Evolutionary conservation across 1,140 invertebrate species (phyloP).

Genomic region (Saxidomus purpurata): DNA sequence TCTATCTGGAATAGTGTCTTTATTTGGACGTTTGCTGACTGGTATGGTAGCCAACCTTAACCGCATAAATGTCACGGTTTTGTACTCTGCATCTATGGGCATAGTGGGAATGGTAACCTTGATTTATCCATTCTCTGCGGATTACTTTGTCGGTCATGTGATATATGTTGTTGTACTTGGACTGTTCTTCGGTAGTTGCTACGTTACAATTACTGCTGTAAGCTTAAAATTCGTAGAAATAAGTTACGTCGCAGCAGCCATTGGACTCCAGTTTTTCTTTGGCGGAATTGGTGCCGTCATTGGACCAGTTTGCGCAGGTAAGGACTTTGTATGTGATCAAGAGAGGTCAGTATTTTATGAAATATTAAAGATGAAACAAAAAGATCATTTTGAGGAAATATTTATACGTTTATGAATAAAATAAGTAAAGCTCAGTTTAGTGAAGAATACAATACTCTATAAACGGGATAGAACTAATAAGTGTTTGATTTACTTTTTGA

Average conservation of each 20-base stretch:
- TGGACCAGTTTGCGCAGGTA: slow-evolving; percentile 57
- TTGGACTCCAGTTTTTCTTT: slow-evolving; percentile 39
- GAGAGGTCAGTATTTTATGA: not conserved
- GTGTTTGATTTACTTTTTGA: too few relatives aligned
- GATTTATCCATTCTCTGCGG: slow-evolving; percentile 28
- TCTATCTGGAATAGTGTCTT: slow-evolving; percentile 10
- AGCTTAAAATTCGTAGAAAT: slow-evolving; percentile 42
- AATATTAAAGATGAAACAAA: not conserved
- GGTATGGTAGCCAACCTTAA: slow-evolving; percentile 9
- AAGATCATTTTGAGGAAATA: too few relatives aligned
- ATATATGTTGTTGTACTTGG: slow-evolving; percentile 31
- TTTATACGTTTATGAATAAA: too few relatives aligned
- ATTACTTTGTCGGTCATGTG: slow-evolving; percentile 21
- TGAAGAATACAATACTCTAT: too few relatives aligned
- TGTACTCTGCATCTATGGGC: slow-evolving; percentile 2
- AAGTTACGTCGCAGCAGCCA: slow-evolving; percentile 28
- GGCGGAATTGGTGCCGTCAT: slow-evolving; percentile 50
- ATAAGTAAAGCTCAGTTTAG: too few relatives aligned
- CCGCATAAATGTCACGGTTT: not conserved
- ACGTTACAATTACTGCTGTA: slow-evolving; percentile 21
- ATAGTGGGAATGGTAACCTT: not conserved
- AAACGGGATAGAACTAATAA: too few relatives aligned
- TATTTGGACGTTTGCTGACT: slow-evolving; percentile 37
- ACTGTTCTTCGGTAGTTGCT: slow-evolving; percentile 32
- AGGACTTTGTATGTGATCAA: not conserved